Percentiles rank a stretch among this genome's conserved stretches.
Conservation (phyloP, 2,888 invertebrate species). For the Acronicta aceris region DNA sequence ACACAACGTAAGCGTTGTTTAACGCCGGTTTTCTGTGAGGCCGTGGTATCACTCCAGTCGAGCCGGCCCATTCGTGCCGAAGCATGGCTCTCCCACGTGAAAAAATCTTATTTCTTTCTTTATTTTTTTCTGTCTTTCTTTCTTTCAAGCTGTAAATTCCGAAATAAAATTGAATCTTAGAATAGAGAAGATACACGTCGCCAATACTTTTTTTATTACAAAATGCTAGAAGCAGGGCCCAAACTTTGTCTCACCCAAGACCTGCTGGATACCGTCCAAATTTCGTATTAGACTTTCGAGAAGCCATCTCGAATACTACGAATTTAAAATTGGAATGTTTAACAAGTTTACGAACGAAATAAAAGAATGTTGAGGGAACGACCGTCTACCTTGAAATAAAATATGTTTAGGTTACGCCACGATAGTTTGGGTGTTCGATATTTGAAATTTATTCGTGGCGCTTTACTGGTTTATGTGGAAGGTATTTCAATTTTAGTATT, state of each 20-base stretch:
- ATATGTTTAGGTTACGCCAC: slow-evolving; percentile 23
- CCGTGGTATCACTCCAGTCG: too few species aligned
- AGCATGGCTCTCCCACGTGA: too few species aligned
- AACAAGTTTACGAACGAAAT: slow-evolving; percentile 52
- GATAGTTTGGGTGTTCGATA: neutral
- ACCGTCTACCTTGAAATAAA: slow-evolving; percentile 15
- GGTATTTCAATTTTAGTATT: neutral
- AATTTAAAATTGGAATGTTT: slow-evolving; percentile 60
- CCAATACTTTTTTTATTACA: slow-evolving; percentile 16
- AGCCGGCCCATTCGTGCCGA: too few species aligned
- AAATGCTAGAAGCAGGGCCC: slow-evolving; percentile 16
- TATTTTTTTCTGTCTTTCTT: too few species aligned
- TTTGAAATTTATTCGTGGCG: neutral
- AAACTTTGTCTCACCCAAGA: slow-evolving; percentile 30
- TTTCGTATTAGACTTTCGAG: slow-evolving; percentile 52
- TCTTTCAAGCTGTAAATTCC: too few species aligned
- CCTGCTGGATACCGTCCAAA: slow-evolving; percentile 58
- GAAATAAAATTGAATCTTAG: neutral
- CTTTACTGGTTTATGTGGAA: neutral
- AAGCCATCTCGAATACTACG: slow-evolving; percentile 46
- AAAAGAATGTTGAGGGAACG: slow-evolving; percentile 33
- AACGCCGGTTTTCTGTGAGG: too few species aligned
- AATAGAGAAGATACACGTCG: neutral
- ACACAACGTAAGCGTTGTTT: too few species aligned
- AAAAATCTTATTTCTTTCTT: too few species aligned